A percentile compares a stretch with the other conserved stretches of the same genome.
Conservation (phyloP, 2,797 vertebrate species). For the Parotocinclus haroldoi region DNA sequence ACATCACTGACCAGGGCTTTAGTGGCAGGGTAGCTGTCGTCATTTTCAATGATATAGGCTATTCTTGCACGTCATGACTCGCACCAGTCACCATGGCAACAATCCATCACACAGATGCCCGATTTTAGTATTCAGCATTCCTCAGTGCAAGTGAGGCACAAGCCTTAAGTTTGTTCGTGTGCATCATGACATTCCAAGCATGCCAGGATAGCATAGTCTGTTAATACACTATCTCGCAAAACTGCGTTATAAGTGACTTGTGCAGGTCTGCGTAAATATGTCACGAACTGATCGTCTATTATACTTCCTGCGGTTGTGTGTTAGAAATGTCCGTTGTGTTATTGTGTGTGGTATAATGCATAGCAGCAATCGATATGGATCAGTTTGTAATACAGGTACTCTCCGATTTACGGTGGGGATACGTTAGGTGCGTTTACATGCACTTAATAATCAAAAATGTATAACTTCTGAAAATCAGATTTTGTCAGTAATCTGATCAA, state of each 20-base stretch:
- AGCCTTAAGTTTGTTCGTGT: constrained; percentile 8
- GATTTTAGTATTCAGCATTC: background rate
- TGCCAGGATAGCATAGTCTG: constrained; percentile 22
- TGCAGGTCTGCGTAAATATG: background rate
- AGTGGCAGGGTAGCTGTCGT: constrained; percentile 33
- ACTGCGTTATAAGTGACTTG: background rate
- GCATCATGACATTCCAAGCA: constrained; percentile 25
- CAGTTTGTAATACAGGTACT: too few species aligned
- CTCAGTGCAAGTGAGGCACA: background rate
- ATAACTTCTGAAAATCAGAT: too few species aligned
- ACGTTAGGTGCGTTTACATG: too few species aligned
- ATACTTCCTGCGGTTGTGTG: too few species aligned
- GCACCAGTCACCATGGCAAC: constrained; percentile 45
- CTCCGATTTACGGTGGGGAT: too few species aligned
- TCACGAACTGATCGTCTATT: background rate
- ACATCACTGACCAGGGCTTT: constrained; percentile 36
- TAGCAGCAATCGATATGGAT: too few species aligned
- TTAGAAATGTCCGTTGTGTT: too few species aligned
- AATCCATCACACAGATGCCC: background rate
- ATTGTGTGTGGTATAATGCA: too few species aligned
- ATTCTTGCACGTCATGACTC: constrained; percentile 36
- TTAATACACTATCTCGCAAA: constrained; percentile 30
- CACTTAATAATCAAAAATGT: too few species aligned
- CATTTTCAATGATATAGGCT: constrained; percentile 33
- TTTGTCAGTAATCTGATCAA: too few species aligned